Evolutionary conservation across 2,888 invertebrate species (phyloP), one percentile per base, ranked within the genome.

Genomic region (Erannis defoliaria): DNA sequence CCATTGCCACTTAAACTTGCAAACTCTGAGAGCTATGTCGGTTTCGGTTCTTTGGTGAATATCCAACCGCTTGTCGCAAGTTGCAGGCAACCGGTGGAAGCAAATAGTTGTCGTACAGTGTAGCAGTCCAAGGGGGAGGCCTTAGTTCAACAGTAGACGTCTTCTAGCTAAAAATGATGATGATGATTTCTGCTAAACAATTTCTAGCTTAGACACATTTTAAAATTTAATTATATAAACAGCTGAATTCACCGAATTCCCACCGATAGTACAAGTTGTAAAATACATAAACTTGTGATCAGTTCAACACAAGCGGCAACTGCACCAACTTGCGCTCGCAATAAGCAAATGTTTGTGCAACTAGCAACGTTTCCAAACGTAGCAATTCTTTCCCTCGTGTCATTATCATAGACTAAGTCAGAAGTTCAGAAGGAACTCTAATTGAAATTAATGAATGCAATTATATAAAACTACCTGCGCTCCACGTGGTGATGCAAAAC

Each of bases 381-480:
- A 71, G 75, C 77, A 67, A 72, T 73, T 75, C 75, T 74, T 74
- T 71, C 71, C 60, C 68, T 67, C n/a, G 40, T 40, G 61, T 66
- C 71, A 68, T 72, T 75, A 64, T 40, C 64, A 64, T 63, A 72
- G 73, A 76, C 9, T 40, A n/a, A 73, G 9, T 6, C 14, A 29
- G 10, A 23, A 10, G 19, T 26, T 5, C 2, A 63, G 67, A 70
- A 5, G 2, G 9, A 9, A 45, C n/a, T 8, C 2, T 26, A 0
- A n/a, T 26, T 26, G 26, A 26, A 26, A 26, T n/a, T n/a, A 26
- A 26, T 26, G 4, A 26, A 4, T 5, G 26, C 26, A 26, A 6
- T 26, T 6, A 26, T 26, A 26, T 26, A 26, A 26, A 26, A 4
- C 2, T 23, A 23, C 2, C 3, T 23, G 5, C 23, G 23, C 2